Conservation (phyloP, 2,113 vertebrate species). For the Noctilio leporinus region DNA sequence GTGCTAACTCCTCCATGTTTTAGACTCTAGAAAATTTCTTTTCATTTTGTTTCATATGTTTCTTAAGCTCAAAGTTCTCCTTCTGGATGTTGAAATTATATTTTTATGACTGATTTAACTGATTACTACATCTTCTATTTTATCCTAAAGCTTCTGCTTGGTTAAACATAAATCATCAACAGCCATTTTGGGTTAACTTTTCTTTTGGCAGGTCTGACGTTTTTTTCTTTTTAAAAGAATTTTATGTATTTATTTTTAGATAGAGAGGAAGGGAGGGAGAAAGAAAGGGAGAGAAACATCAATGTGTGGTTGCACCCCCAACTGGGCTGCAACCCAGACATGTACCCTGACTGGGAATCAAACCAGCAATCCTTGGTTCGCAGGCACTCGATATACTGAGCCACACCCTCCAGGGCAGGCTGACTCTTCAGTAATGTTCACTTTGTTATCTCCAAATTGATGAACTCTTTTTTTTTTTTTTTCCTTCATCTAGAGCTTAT, state of each 20-base stretch:
- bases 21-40: background rate
- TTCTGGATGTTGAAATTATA: conserved; percentile 71
- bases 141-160: conserved; percentile 83
- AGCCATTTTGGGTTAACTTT: conserved; percentile 77
- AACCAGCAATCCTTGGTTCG: no score
- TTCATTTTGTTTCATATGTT: background rate
- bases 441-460: conserved; percentile 75
- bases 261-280: no score
- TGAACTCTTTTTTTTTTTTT: conserved; percentile 73
- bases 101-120: conserved; percentile 79
- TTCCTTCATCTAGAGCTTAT: conserved; percentile 75
- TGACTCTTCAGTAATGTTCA: conserved; percentile 71
- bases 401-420: no score
- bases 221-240: no score
- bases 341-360: no score
- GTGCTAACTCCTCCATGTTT: conserved; percentile 80
- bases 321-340: no score
- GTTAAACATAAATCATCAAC: conserved; percentile 86
- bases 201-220: conserved; percentile 80
- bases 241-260: no score
- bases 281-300: no score
- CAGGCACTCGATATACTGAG: no score
- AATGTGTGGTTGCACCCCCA: no score
- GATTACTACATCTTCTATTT: conserved; percentile 80
- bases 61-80: conserved; percentile 80